A percentile compares a stretch with the other conserved stretches of the same genome.
Conservation (phyloP, 2,113 vertebrate genomes). For the Centropus unirufus region DNA sequence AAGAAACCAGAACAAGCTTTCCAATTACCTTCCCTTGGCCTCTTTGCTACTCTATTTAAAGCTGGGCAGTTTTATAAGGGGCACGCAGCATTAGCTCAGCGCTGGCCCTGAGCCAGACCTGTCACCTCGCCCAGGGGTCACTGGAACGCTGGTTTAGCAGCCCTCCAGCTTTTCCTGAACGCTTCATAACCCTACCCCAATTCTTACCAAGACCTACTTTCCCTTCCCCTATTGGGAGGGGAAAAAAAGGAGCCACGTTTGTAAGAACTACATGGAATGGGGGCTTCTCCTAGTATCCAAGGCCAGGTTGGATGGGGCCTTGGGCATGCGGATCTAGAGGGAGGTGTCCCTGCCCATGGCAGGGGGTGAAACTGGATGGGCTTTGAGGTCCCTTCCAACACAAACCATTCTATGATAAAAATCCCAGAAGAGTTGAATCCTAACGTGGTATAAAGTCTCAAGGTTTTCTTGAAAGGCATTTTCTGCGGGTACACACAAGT, state of each 20-base stretch:
- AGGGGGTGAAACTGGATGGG: too few species aligned
- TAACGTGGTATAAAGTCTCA: background rate
- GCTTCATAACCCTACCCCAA: background rate
- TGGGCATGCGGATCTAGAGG: too few species aligned
- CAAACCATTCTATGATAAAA: too few species aligned
- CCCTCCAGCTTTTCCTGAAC: background rate
- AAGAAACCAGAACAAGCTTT: slow-evolving; percentile 13
- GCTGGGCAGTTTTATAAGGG: background rate
- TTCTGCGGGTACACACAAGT: background rate
- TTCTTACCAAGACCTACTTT: background rate
- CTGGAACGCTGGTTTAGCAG: background rate
- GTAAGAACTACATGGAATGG: background rate
- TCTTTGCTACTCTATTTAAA: slow-evolving; percentile 8
- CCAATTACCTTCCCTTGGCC: slow-evolving; percentile 27
- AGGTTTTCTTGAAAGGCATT: background rate
- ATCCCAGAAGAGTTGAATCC: too few species aligned
- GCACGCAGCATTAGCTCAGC: background rate
- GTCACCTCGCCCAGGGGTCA: slow-evolving; percentile 30
- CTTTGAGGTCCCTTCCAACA: too few species aligned
- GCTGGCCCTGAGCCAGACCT: background rate
- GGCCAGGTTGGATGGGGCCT: too few species aligned
- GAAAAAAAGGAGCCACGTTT: fast-evolving
- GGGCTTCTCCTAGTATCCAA: background rate
- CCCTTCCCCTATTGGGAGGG: background rate
- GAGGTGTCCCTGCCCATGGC: too few species aligned